phyloP scores from a whole-genome alignment of 2,113 vertebrate species.

The Takifugu bimaculatus region DNA sequence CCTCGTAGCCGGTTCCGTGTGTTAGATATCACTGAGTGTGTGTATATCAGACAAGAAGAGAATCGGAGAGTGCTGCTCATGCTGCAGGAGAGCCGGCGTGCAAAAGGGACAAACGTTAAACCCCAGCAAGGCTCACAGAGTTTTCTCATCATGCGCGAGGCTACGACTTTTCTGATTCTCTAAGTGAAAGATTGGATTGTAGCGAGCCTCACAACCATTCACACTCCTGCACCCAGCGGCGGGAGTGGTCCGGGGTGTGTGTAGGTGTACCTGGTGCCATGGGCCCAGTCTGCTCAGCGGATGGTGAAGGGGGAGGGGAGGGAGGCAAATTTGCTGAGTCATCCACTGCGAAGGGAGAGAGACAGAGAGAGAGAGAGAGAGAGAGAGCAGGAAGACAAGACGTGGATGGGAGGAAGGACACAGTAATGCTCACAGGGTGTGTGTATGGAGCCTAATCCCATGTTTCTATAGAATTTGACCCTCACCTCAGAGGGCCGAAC shows the following conservation, averaged over 20 bases:
- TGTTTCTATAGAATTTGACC: constrained; percentile 11
- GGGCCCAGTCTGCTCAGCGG: constrained; percentile 84
- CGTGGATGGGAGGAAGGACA: constrained; percentile 53
- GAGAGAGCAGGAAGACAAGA: constrained; percentile 60
- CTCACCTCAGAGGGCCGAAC: not conserved
- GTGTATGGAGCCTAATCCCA: constrained; percentile 2
- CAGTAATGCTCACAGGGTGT: not conserved
- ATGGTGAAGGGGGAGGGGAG: constrained; percentile 92
- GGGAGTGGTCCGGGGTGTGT: constrained; percentile 13
- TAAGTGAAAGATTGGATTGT: not conserved
- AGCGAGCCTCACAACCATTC: constrained; percentile 35
- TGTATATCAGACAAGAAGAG: not conserved
- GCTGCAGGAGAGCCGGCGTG: constrained; percentile 26
- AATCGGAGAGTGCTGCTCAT: constrained; percentile 23
- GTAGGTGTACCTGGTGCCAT: constrained; percentile 84
- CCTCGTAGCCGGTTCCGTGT: not conserved
- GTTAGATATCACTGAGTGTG: constrained; percentile 1
- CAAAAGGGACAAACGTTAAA: constrained; percentile 25
- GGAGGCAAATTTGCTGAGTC: constrained; percentile 93
- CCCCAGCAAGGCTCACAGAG: constrained; percentile 41
- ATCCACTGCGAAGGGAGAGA: constrained; percentile 80
- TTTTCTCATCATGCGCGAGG: constrained; percentile 2
- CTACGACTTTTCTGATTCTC: not conserved
- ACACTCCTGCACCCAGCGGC: constrained; percentile 30
- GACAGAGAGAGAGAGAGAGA: constrained; percentile 53